Evolutionary conservation across 2,113 vertebrate species (phyloP), one percentile per base, ranked within the genome.

Genomic region (Psilopsiagon aurifrons): DNA sequence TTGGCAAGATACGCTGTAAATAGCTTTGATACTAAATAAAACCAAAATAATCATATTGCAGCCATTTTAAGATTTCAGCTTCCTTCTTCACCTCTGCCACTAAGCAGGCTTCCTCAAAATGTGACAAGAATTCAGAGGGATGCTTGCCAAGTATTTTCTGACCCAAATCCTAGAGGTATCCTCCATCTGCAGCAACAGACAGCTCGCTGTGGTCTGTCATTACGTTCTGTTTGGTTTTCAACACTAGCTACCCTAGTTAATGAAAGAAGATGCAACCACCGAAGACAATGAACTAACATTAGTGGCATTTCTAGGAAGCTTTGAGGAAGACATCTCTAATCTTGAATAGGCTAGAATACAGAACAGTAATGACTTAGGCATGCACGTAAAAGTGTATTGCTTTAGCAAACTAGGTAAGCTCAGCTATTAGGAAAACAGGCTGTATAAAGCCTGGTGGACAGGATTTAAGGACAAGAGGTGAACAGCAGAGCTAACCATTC

Each of bases 151-250:
- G 83, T 92, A 86, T 83, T 90, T 96, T 90, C 90, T 95, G 91
- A 91, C 92, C 93, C 87, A 95, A 95, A 95, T 96, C 94, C 85
- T 96, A 94, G 93, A 96, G 90, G 94, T 91, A 94, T 76, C 95
- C 85, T 95, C 95, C 96, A 94, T 90, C 94, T 97, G 96, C 88
- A 95, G 82, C 78, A 95, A 91, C 88, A 92, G 95, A 94, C 95
- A 95, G 62, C 83, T 95, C 29, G 28, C 82, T 94, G 89, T 92
- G 78, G 91, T 95, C 95, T 94, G 77, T 89, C 93, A 96, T 89
- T 96, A 95, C 94, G 89, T 96, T 97, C 95, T 96, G 95, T 84
- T 95, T 93, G 92, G 74, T 94, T 96, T 96, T 96, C 94, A 91
- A 78, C 83, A 95, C 91, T 84, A 95, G 67, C 84, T 91, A 85